Evolutionary conservation across 2,888 invertebrate genomes (phyloP).

Genomic region (Dilophus febrilis): DNA sequence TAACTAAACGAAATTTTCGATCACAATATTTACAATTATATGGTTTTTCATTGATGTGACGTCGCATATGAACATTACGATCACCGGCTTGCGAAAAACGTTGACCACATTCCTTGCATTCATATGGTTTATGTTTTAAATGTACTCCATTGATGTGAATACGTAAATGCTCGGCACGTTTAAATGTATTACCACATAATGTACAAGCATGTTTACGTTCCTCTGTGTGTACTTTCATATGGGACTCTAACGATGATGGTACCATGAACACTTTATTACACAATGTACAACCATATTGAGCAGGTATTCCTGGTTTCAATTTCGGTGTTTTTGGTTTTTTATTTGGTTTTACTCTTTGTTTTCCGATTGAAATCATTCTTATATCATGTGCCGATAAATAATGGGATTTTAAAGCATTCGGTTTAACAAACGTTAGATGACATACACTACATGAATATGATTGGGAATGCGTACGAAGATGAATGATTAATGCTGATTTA

Average conservation of each 20-base stretch:
- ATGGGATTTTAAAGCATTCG: constrained; percentile 11
- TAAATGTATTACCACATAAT: constrained; percentile 10
- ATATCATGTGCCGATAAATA: constrained; percentile 8
- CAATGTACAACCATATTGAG: constrained; percentile 7
- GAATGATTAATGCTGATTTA: constrained; percentile 10
- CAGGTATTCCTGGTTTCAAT: background rate
- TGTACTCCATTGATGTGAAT: constrained; percentile 11
- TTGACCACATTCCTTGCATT: constrained; percentile 9
- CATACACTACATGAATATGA: constrained; percentile 10
- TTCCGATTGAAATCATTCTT: too few species aligned
- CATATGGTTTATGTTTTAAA: constrained; percentile 10
- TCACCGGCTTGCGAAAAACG: constrained; percentile 10
- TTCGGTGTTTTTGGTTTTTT: background rate
- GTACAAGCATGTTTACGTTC: constrained; percentile 10
- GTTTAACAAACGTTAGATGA: constrained; percentile 4
- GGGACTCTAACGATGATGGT: constrained; percentile 9
- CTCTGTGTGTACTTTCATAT: constrained; percentile 10
- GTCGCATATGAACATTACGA: constrained; percentile 10
- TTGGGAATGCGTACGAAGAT: constrained; percentile 9
- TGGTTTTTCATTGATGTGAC: constrained; percentile 10
- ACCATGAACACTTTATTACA: constrained; percentile 10
- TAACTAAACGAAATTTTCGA: constrained; percentile 9
- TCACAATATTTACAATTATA: constrained; percentile 9
- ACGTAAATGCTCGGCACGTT: constrained; percentile 10
- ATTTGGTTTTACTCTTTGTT: background rate